A percentile compares a stretch with the other conserved stretches of the same genome.
These are phyloP conservation scores for Sycobia sp. DNA, from an alignment of 1,140 invertebrate genomes.

Conservation along the genomic window DNA sequence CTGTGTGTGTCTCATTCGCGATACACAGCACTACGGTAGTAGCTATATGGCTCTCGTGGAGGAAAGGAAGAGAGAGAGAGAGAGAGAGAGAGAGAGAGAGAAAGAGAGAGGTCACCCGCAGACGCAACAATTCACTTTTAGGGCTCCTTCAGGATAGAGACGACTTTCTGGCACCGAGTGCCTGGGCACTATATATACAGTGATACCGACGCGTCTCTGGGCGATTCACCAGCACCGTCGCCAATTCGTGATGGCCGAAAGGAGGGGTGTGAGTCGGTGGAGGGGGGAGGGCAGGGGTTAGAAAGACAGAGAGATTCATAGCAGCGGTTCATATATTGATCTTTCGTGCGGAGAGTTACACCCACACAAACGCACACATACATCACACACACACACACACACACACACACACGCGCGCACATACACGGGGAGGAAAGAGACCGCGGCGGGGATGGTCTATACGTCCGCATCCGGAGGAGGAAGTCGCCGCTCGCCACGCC, in stretches of 20 bases:
- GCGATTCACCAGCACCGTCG: no score
- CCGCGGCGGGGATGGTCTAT: neutral
- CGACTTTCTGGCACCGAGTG: slow-evolving; percentile 40
- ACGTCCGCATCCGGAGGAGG: no score
- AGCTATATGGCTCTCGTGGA: no score
- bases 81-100: neutral
- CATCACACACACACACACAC: no score
- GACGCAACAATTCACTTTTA: slow-evolving; percentile 65
- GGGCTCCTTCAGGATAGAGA: slow-evolving; percentile 56
- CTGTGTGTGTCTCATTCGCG: no score
- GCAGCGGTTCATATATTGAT: slow-evolving; percentile 61
- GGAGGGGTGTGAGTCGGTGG: neutral
- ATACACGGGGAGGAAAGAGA: neutral
- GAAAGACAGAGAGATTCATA: slow-evolving; percentile 59
- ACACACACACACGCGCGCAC: no score
- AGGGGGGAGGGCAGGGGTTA: neutral
- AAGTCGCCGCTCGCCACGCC: no score
- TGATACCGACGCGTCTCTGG: no score
- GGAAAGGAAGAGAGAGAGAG: neutral
- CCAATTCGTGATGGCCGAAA: no score
- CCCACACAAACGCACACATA: no score
- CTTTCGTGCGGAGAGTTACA: slow-evolving; percentile 46
- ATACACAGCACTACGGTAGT: no score
- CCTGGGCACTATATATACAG: neutral
- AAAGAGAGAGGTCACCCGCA: slow-evolving; percentile 61